Percentiles rank a stretch among this genome's conserved stretches.
These are phyloP conservation scores for Sphyrna mokarran DNA, from an alignment of 2,113 vertebrate genomes.

Conservation along the genomic window DNA sequence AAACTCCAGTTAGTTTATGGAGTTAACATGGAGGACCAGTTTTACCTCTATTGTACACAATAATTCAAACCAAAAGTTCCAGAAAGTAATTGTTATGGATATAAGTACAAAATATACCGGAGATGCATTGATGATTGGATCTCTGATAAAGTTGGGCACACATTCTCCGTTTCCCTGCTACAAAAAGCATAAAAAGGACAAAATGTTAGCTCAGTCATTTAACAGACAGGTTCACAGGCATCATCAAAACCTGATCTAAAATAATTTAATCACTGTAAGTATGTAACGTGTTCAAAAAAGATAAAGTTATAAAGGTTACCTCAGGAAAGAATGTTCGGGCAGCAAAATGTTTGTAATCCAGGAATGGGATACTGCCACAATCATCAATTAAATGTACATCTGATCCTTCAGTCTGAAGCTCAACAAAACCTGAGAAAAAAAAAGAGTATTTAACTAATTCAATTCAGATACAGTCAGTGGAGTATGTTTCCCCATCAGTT, in stretches of 20 bases:
- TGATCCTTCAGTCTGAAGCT: conserved; percentile 83
- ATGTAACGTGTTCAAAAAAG: background rate
- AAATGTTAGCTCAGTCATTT: background rate
- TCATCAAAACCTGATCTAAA: background rate
- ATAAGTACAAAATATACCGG: background rate
- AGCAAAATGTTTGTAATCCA: conserved; percentile 97
- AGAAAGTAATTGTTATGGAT: background rate
- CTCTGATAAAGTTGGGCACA: background rate
- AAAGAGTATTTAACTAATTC: conserved; percentile 17
- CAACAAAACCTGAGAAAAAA: conserved; percentile 80
- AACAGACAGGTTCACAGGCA: background rate
- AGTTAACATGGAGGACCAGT: too few species aligned
- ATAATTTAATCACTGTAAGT: background rate
- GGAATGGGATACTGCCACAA: conserved; percentile 80
- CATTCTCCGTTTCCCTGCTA: background rate
- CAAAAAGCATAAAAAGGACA: background rate
- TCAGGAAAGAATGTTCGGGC: conserved; percentile 89
- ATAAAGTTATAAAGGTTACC: conserved; percentile 56
- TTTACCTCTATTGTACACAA: background rate
- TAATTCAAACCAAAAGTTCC: background rate
- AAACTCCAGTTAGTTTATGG: too few species aligned
- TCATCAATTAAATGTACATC: conserved; percentile 71
- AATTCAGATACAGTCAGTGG: background rate
- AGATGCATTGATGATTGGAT: background rate
- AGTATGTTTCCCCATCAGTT: background rate